Conservation (phyloP, 2,888 invertebrate species). For the Tachina lurida region DNA sequence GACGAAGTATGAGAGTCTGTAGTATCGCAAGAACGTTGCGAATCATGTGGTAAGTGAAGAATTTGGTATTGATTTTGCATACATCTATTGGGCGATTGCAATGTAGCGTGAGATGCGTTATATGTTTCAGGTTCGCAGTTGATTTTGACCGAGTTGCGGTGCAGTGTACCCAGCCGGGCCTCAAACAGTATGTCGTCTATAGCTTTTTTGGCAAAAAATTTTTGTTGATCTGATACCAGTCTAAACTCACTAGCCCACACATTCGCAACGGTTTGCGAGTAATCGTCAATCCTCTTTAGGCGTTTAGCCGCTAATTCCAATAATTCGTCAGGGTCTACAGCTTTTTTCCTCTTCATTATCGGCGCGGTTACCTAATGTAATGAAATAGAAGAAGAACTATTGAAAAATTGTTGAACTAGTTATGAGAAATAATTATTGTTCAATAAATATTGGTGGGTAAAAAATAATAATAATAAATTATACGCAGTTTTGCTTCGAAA, state of each 20-base stretch:
- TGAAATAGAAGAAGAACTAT: background rate
- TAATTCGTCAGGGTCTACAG: background rate
- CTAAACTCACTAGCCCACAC: constrained; percentile 67
- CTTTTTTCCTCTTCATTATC: background rate
- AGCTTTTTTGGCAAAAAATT: constrained; percentile 71
- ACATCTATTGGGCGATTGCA: background rate
- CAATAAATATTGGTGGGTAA: too few relatives aligned
- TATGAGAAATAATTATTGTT: too few relatives aligned
- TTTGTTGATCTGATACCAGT: constrained; percentile 61
- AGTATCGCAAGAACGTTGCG: background rate
- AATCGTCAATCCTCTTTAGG: background rate
- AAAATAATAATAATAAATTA: too few relatives aligned
- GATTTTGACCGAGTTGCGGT: constrained; percentile 64
- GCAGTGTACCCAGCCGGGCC: constrained; percentile 63
- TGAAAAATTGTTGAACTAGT: background rate
- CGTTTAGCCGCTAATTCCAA: constrained; percentile 23
- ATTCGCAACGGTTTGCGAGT: constrained; percentile 43
- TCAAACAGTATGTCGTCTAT: constrained; percentile 72
- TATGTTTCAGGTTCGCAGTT: constrained; percentile 25
- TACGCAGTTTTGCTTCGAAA: too few relatives aligned
- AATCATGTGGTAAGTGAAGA: background rate
- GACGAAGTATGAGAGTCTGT: too few relatives aligned
- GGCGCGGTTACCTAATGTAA: background rate
- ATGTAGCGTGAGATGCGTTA: background rate
- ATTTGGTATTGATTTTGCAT: background rate